Conservation (phyloP, 2,888 invertebrate genomes). For the Adineta ricciae region DNA sequence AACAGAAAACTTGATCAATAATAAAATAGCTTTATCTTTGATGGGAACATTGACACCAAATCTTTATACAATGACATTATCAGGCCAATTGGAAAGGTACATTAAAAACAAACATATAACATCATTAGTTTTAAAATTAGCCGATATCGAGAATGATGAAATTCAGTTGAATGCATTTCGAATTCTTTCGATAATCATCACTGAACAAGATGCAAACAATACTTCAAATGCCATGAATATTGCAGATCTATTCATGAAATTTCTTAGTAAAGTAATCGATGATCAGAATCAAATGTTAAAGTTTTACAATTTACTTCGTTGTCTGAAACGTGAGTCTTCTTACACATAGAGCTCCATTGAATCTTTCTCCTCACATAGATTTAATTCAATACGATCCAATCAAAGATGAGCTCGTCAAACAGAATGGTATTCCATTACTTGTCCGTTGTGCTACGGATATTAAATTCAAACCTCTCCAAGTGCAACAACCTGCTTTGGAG, state of each 20-base stretch:
- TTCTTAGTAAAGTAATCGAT: background rate
- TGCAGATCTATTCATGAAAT: background rate
- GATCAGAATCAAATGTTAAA: background rate
- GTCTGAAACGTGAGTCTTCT: background rate
- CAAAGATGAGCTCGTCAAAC: background rate
- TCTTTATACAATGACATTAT: background rate
- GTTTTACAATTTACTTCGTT: background rate
- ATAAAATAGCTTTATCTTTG: background rate
- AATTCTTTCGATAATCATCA: background rate
- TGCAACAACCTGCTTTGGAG: background rate
- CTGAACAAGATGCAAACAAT: background rate
- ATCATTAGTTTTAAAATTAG: background rate
- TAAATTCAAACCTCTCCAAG: background rate
- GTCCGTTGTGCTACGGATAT: background rate
- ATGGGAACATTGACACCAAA: background rate
- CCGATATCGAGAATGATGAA: background rate
- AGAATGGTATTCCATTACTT: background rate
- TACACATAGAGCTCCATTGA: too few species aligned
- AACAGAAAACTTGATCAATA: background rate
- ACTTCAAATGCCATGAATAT: background rate
- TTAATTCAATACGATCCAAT: background rate
- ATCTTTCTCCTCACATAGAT: background rate
- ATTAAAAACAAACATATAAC: background rate
- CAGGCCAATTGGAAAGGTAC: background rate
- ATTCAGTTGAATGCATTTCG: background rate